phyloP scores from a whole-genome alignment of 2,888 invertebrate species.

The Agrochola litura region DNA sequence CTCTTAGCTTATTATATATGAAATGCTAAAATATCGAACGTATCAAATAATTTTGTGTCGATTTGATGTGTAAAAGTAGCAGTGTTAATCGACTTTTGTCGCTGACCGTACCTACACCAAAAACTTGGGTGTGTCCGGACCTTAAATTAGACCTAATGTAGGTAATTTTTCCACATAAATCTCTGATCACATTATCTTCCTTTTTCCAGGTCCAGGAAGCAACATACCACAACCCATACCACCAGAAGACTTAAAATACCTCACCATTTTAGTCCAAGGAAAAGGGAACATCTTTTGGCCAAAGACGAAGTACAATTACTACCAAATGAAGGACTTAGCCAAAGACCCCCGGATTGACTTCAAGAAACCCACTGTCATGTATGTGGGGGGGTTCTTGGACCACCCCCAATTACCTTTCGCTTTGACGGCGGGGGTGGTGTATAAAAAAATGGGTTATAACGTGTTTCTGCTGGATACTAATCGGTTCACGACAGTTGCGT shows the following conservation, averaged over 20 bases:
- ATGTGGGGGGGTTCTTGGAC: constrained; percentile 80
- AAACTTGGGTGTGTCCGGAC: not conserved
- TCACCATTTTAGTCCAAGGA: constrained; percentile 72
- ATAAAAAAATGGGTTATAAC: constrained; percentile 78
- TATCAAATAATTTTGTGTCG: not conserved
- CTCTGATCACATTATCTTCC: too few species aligned
- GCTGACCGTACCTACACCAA: not conserved
- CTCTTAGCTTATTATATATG: not conserved
- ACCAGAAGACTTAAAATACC: constrained; percentile 72
- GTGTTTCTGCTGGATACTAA: constrained; percentile 76
- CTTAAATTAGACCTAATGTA: not conserved
- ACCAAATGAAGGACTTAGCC: constrained; percentile 73
- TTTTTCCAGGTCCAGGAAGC: constrained; percentile 79
- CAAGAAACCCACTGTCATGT: constrained; percentile 77
- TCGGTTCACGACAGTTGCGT: constrained; percentile 76
- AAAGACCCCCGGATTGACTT: constrained; percentile 73
- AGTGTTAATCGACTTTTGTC: not conserved
- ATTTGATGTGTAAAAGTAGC: not conserved
- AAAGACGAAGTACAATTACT: constrained; percentile 77
- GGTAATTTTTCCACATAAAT: not conserved
- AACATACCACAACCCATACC: constrained; percentile 74
- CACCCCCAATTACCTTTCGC: constrained; percentile 73
- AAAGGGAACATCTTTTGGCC: constrained; percentile 54
- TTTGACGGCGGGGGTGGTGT: constrained; percentile 63
- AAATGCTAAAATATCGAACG: not conserved